Base-by-base conservation (phyloP, 2,113 vertebrate species). In the Nerophis ophidion region DNA sequence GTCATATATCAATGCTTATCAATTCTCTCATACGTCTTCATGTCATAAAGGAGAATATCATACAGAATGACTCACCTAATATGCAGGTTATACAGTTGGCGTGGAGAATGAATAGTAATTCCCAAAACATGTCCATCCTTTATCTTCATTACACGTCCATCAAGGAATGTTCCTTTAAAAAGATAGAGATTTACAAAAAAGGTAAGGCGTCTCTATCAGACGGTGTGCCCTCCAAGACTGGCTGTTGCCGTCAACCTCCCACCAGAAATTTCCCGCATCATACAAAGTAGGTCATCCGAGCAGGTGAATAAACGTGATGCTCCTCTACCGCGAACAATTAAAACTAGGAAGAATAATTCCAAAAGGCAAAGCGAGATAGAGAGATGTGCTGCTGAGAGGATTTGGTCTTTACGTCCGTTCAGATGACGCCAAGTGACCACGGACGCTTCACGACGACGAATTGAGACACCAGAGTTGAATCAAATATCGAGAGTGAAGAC, bases 11-110 rank as follows among this genome's bases (percentile, higher is more conserved):
- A 26, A 26, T 26, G 0, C 26, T 26, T 4, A 26, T 26, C 26
- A 26, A 26, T 26, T 26, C 38, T 40, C 7, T 9, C 9, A 44
- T 44, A 44, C 4, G 48, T 50, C 14, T 35, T 36, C 7, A 36
- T 36, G n/a, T 54, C 34, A 38, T n/a, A 5, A 36, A 36, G 11
- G 36, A 38, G 34, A 36, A 8, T 15, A 55, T 10, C 53, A 55
- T 38, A 5, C 36, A 15, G 8, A 54, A 55, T 55, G 53, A 38
- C 53, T 55, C 53, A 55, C 53, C 53, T 55, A 35, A 40, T 55
- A 55, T 38, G 53, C 35, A 40, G 8, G 35, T n/a, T 11, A 55
- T 38, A 36, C 36, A 55, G 38, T 9, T 38, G 53, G 53, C 53
- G 6, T 35, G 53, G 8, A 55, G 38, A 55, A 55, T 36, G 8